Conservation (phyloP, 2,113 vertebrate species). For the Daubentonia madagascariensis region DNA sequence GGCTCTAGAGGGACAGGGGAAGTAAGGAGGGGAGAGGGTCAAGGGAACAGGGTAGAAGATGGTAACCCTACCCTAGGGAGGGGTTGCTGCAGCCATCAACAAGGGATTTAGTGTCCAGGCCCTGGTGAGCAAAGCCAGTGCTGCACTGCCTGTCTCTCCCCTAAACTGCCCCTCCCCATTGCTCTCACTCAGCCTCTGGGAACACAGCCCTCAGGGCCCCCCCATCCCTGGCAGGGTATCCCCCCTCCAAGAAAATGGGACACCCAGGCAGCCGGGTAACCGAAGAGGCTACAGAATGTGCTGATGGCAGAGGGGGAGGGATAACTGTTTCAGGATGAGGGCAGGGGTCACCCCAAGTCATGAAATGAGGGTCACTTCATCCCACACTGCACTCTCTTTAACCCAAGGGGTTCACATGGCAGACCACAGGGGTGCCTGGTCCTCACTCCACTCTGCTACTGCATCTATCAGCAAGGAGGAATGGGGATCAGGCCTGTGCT, state of each 20-base stretch:
- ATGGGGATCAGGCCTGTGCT: not conserved
- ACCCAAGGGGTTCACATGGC: not conserved
- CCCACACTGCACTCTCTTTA: not conserved
- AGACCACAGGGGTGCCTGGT: not conserved
- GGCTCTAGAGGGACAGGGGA: slow-evolving; percentile 31
- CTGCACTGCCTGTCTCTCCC: slow-evolving; percentile 65
- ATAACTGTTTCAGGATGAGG: slow-evolving; percentile 5
- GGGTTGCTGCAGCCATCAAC: slow-evolving; percentile 71
- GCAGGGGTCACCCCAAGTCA: slow-evolving; percentile 36
- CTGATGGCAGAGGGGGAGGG: slow-evolving; percentile 65
- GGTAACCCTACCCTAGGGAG: slow-evolving; percentile 76
- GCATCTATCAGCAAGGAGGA: not conserved
- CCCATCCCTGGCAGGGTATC: slow-evolving; percentile 59
- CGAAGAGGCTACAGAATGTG: slow-evolving; percentile 74
- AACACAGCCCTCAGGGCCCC: slow-evolving; percentile 18
- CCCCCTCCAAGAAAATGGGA: slow-evolving; percentile 60
- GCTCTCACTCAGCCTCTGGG: slow-evolving; percentile 30
- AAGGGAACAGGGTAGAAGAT: slow-evolving; percentile 66
- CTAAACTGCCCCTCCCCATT: not conserved
- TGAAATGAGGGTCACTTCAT: not conserved
- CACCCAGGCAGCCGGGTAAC: slow-evolving; percentile 61
- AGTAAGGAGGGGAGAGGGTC: slow-evolving; percentile 55
- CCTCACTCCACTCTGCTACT: not conserved
- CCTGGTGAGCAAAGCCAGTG: slow-evolving; percentile 63
- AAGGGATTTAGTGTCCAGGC: slow-evolving; percentile 76